Conservation (phyloP, 2,888 invertebrate genomes). For the Beris morrisii region DNA sequence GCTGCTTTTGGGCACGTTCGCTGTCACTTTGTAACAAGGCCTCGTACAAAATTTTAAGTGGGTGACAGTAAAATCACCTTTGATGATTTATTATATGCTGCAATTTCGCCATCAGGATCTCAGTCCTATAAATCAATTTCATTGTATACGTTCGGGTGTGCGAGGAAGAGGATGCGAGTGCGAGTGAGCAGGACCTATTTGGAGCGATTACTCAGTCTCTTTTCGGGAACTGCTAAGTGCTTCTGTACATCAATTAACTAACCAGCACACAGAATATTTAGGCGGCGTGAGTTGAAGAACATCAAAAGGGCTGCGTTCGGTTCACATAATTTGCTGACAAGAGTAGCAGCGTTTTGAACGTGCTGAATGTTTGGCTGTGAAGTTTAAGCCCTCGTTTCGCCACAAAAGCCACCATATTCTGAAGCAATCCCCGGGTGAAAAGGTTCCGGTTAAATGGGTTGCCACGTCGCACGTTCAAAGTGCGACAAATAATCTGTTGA, state of each 20-base stretch:
- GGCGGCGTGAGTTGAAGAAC: no score
- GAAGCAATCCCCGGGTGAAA: not conserved
- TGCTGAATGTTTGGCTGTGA: slow-evolving; percentile 1
- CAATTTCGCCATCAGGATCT: slow-evolving; percentile 6
- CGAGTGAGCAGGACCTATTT: not conserved
- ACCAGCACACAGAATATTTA: not conserved
- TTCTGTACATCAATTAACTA: not conserved
- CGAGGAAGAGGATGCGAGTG: not conserved
- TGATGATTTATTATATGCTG: slow-evolving; percentile 32
- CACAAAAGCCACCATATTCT: not conserved
- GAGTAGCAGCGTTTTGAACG: slow-evolving; percentile 6
- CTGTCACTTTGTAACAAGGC: slow-evolving; percentile 32
- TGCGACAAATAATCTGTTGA: slow-evolving; percentile 24
- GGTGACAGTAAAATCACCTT: slow-evolving; percentile 35
- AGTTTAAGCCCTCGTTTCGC: slow-evolving; percentile 3
- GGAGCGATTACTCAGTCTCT: not conserved
- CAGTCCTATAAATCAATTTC: no score
- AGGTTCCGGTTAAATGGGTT: slow-evolving; percentile 3
- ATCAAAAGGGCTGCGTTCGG: no score
- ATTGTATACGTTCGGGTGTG: not conserved
- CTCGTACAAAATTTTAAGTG: slow-evolving; percentile 29
- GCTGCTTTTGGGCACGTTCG: slow-evolving; percentile 35
- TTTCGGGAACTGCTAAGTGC: not conserved
- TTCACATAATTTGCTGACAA: no score
- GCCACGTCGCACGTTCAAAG: not conserved